phyloP scores from a whole-genome alignment of 2,888 invertebrate species.

The Pasiphila rectangulata region DNA sequence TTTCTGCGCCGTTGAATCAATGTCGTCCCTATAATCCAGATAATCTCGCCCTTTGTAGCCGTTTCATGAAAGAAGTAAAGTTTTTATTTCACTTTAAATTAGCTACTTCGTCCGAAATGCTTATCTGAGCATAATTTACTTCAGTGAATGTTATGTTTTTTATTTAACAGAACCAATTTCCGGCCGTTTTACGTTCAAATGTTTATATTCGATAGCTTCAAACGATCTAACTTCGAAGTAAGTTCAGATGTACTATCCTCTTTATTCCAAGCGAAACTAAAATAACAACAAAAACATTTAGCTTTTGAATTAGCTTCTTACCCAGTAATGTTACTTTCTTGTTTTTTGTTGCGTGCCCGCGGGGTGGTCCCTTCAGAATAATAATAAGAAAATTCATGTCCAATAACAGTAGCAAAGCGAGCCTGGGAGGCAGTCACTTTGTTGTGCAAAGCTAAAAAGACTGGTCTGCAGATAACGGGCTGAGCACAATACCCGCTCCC shows the following conservation, averaged over 20 bases:
- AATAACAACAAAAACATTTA: not conserved
- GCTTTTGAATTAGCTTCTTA: constrained; percentile 10
- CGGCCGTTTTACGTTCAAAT: not conserved
- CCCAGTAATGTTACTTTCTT: constrained; percentile 10
- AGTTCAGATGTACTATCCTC: not conserved
- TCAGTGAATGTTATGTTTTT: constrained; percentile 27
- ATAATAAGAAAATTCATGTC: constrained; percentile 36
- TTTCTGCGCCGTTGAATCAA: constrained; percentile 68
- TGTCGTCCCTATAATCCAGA: constrained; percentile 70
- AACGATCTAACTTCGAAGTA: not conserved
- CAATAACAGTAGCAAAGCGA: constrained; percentile 51
- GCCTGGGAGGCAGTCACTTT: constrained; percentile 49
- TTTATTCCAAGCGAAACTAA: constrained; percentile 6
- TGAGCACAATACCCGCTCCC: constrained; percentile 56
- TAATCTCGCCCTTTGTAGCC: constrained; percentile 72
- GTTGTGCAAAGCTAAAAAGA: constrained; percentile 69
- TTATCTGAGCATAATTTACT: constrained; percentile 35
- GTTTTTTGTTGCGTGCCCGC: constrained; percentile 16
- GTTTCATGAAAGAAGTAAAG: constrained; percentile 70
- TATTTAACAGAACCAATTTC: constrained; percentile 22
- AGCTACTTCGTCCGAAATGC: constrained; percentile 40
- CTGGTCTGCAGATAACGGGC: constrained; percentile 71
- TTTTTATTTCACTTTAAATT: constrained; percentile 67
- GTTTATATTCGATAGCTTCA: not conserved
- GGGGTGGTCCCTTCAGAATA: constrained; percentile 14